Percentiles rank a stretch among this genome's conserved stretches.
Evolutionary conservation across 2,113 vertebrate species (phyloP).

Genomic region (Thalassoma bifasciatum): DNA sequence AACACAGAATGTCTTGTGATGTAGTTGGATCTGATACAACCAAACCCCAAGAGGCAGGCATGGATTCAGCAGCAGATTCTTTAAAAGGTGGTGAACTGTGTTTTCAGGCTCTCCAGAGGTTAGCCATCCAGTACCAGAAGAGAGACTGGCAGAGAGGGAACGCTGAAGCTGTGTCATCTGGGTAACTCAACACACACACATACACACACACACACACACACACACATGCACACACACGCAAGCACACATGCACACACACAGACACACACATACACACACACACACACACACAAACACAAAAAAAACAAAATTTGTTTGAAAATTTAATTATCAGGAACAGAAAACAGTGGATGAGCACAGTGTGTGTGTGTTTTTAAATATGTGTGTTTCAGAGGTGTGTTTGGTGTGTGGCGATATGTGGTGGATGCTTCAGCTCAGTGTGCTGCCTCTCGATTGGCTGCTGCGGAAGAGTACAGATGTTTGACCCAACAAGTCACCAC

Average conservation of each 20-base stretch:
- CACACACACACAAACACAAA: neutral
- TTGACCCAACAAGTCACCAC: constrained; percentile 78
- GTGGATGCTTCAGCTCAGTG: constrained; percentile 85
- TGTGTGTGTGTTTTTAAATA: neutral
- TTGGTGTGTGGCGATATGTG: constrained; percentile 86
- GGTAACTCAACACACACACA: constrained; percentile 48
- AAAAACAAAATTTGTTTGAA: no score
- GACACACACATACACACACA: neutral
- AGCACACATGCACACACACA: neutral
- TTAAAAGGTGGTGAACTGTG: neutral
- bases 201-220: constrained; percentile 5
- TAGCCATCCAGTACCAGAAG: constrained; percentile 89
- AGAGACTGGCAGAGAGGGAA: constrained; percentile 88
- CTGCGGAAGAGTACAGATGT: constrained; percentile 84
- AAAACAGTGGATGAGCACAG: no score
- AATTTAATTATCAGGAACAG: no score
- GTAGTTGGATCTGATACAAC: no score
- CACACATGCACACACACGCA: neutral
- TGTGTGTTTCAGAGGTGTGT: constrained; percentile 79
- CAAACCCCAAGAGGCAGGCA: no score
- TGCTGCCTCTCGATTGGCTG: constrained; percentile 78
- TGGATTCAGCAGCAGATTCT: no score
- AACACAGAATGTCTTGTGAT: no score
- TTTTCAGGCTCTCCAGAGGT: constrained; percentile 88
- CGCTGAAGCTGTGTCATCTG: constrained; percentile 65